Evolutionary conservation across 2,113 vertebrate species (phyloP), one percentile per base, ranked within the genome.

Genomic region (Austrofundulus limnaeus): DNA sequence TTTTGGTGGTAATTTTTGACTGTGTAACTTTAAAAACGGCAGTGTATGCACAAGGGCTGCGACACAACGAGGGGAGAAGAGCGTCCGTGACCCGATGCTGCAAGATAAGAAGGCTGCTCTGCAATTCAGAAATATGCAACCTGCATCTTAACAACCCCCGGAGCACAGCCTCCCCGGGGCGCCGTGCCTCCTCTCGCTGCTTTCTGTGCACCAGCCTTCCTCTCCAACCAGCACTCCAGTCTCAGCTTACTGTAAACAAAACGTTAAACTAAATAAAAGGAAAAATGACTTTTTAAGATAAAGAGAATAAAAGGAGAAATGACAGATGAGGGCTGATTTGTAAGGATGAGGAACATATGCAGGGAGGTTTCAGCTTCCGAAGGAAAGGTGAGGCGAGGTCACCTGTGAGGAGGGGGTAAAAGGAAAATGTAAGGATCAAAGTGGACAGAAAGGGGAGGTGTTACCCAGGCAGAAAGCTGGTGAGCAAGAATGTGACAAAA

Each of bases 131-230:
- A 88, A 85, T 88, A 88, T 88, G 84, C 87, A 86, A 86, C 83
- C 86, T 91, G 88, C 89, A 92, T 91, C 88, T 86, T 88, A 91
- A 92, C 89, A 88, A 87, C 73, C 87, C 84, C 84, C 77, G 67
- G 80, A 82, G 89, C 79, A 45, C 77, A 85, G 86, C 66, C 57
- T 83, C 82, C 86, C 67, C 21, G n/a, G 80, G 73, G 77, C 55
- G 42, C 84, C 71, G 70, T 83, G 55, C 70, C 72, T 81, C 67
- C 60, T 76, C 73, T 60, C 58, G 39, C 58, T 37, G 48, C 66
- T 58, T 41, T 50, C 39, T 17, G 1, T 47, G 53, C 49, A 24
- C 53, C 11, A 60, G 31, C 53, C 62, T 71, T 64, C 47, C 43
- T 59, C 57, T 59, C 61, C 61, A 61, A 49, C 47, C 49, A 68